Percentiles rank a stretch among this genome's conserved stretches.
These are phyloP conservation scores for Patella caerulea DNA, from an alignment of 2,888 invertebrate genomes.

Conservation along the genomic window DNA sequence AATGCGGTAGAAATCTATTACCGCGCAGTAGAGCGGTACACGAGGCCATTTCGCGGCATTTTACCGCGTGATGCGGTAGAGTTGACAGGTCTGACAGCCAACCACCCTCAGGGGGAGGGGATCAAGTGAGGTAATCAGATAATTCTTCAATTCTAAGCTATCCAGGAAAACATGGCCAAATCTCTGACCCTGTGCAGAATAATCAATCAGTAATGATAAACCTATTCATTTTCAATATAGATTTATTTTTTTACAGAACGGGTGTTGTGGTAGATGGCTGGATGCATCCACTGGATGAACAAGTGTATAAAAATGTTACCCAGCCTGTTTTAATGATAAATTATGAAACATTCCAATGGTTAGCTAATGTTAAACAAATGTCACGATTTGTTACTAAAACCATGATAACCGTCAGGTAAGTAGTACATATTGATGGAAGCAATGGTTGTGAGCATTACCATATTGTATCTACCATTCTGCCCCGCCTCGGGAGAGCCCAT, in stretches of 20 bases:
- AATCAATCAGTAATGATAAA: too few species aligned
- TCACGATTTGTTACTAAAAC: conserved; percentile 39
- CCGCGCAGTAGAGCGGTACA: too few species aligned
- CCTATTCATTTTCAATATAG: too few species aligned
- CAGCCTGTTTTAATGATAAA: conserved; percentile 64
- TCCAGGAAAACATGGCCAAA: too few species aligned
- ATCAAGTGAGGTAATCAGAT: not conserved
- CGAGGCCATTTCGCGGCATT: too few species aligned
- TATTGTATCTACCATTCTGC: too few species aligned
- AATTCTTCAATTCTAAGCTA: too few species aligned
- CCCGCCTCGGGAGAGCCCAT: too few species aligned
- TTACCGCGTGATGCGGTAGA: too few species aligned
- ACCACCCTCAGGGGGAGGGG: not conserved
- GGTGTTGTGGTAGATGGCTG: conserved; percentile 65
- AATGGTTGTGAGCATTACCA: not conserved
- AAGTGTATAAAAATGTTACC: conserved; percentile 46
- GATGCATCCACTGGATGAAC: conserved; percentile 66
- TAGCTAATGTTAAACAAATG: conserved; percentile 61
- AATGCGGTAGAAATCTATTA: too few species aligned
- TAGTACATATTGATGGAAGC: not conserved
- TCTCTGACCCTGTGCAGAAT: too few species aligned
- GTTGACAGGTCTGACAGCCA: too few species aligned
- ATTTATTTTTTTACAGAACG: conserved; percentile 40
- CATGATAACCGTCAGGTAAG: conserved; percentile 63
- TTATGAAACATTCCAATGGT: conserved; percentile 67